A percentile compares a stretch with the other conserved stretches of the same genome.
These are phyloP conservation scores for Phalacrocorax brasilianus DNA, from an alignment of 2,113 vertebrate species.

Conservation along the genomic window DNA sequence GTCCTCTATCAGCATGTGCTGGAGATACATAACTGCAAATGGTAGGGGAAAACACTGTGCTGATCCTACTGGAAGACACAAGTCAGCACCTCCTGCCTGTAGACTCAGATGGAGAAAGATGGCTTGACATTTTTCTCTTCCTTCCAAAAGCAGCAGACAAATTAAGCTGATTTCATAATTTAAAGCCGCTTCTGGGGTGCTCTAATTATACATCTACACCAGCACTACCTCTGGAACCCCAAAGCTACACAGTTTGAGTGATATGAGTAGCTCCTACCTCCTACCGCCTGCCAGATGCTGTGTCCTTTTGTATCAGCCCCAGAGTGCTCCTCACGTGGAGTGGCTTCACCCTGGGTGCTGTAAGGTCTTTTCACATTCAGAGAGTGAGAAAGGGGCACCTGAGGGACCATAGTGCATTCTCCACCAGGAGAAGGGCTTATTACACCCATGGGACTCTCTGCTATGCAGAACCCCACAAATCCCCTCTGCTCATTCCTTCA, in stretches of 20 bases:
- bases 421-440: not conserved
- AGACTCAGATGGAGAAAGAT: not conserved
- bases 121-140: not conserved
- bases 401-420: not conserved
- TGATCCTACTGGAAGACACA: not conserved
- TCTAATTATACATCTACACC: not conserved
- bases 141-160: not conserved
- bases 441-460: not conserved
- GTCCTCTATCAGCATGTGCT: not conserved
- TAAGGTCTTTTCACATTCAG: not conserved
- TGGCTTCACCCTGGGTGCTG: not conserved
- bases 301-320: not conserved
- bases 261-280: not conserved
- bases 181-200: not conserved
- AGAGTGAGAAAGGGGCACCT: not conserved
- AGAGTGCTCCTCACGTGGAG: not conserved
- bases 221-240: not conserved
- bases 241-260: not conserved
- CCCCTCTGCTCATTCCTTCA: not conserved
- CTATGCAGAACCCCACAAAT: not conserved
- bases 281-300: not conserved
- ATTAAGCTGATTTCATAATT: not conserved
- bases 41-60: not conserved
- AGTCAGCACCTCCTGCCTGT: not conserved
- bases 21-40: not conserved